Percentiles rank a stretch among this genome's conserved stretches.
phyloP scores from a whole-genome alignment of 2,797 vertebrate species.

The Selene dorsalis region DNA sequence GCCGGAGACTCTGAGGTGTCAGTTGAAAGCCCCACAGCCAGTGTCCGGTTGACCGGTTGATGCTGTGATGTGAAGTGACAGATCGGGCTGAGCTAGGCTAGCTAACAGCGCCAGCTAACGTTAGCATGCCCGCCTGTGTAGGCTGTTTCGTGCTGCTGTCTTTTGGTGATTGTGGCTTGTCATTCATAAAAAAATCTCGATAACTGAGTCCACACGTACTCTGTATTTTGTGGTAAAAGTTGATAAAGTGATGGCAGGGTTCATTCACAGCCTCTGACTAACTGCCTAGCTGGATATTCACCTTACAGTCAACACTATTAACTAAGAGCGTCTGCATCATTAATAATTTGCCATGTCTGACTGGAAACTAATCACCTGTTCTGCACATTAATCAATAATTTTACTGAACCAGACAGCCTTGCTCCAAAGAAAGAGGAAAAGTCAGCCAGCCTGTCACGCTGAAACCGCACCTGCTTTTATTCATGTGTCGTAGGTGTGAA shows the following conservation, averaged over 20 bases:
- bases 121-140: slow-evolving; percentile 47
- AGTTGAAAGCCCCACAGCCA: slow-evolving; percentile 1
- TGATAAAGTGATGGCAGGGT: neutral
- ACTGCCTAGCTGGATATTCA: slow-evolving; percentile 9
- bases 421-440: neutral
- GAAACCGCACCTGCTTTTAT: slow-evolving; percentile 11
- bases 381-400: neutral
- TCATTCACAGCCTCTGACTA: neutral
- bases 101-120: slow-evolving; percentile 56
- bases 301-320: neutral
- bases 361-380: neutral
- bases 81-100: slow-evolving; percentile 58
- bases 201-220: neutral
- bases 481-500: slow-evolving; percentile 9
- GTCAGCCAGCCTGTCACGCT: neutral
- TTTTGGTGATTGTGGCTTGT: neutral
- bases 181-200: neutral
- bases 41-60: slow-evolving; percentile 30
- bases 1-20: slow-evolving; percentile 22
- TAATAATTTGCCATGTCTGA: neutral
- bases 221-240: neutral
- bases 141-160: neutral
- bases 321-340: slow-evolving; percentile 1
- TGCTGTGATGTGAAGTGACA: slow-evolving; percentile 57
- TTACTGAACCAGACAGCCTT: neutral